These are phyloP conservation scores for Scomber japonicus DNA, from an alignment of 2,113 vertebrate species.

Conservation along the genomic window DNA sequence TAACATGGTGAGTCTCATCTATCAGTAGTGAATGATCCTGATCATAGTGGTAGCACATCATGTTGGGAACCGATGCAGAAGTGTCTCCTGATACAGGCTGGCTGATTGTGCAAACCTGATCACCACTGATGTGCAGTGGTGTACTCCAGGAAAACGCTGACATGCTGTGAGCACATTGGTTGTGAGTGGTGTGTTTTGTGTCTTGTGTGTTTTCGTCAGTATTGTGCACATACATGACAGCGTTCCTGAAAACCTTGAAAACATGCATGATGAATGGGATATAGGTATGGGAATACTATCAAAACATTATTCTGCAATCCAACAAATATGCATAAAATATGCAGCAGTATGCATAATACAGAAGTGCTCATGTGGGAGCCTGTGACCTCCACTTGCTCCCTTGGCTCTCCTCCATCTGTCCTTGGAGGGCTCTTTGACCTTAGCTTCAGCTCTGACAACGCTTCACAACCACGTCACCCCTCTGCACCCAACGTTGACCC, in stretches of 20 bases:
- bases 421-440: slow-evolving; percentile 39
- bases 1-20: no score
- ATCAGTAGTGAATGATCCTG: no score
- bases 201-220: background rate
- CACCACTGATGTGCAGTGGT: background rate
- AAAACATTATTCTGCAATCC: slow-evolving; percentile 21
- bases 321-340: slow-evolving; percentile 63
- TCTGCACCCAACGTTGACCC: background rate
- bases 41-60: background rate
- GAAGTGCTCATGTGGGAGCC: slow-evolving; percentile 32
- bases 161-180: background rate
- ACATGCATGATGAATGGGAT: slow-evolving; percentile 17
- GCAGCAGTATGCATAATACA: slow-evolving; percentile 45
- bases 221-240: background rate
- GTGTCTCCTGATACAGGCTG: slow-evolving; percentile 50
- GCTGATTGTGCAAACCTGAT: slow-evolving; percentile 39
- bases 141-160: slow-evolving; percentile 16
- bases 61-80: slow-evolving; percentile 4
- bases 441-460: background rate
- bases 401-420: slow-evolving; percentile 22
- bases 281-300: background rate
- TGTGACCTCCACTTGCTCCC: slow-evolving; percentile 34
- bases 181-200: background rate
- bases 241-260: slow-evolving; percentile 17
- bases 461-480: background rate